These are phyloP conservation scores for Iguana delicatissima DNA, from an alignment of 2,797 vertebrate species.

Conservation along the genomic window DNA sequence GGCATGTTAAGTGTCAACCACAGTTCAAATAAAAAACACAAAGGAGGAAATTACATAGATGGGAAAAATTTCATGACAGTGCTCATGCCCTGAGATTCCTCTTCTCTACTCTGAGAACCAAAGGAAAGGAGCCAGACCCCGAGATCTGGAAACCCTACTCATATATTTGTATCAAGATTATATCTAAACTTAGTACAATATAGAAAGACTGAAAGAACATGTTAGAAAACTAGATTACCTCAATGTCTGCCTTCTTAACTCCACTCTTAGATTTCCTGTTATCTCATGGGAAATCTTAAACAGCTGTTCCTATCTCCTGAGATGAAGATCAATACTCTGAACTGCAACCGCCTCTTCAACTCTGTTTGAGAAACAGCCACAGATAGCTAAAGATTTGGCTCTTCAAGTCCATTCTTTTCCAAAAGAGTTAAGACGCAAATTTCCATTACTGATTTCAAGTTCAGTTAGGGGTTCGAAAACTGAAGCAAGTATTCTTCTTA, in stretches of 20 bases:
- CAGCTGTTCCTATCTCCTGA: background rate
- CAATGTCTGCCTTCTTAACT: background rate
- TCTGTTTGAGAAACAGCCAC: background rate
- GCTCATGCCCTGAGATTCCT: too few relatives aligned
- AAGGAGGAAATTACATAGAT: too few relatives aligned
- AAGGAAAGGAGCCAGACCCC: too few relatives aligned
- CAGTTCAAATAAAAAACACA: too few relatives aligned
- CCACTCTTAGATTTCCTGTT: background rate
- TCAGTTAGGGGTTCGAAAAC: background rate
- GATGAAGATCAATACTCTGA: slow-evolving; percentile 9
- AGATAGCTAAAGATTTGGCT: background rate
- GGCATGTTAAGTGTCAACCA: too few relatives aligned
- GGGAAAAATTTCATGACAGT: too few relatives aligned
- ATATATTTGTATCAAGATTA: background rate
- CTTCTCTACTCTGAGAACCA: too few relatives aligned
- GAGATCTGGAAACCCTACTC: too few relatives aligned
- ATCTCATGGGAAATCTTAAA: background rate
- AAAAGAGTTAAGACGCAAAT: slow-evolving; percentile 5
- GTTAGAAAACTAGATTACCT: background rate
- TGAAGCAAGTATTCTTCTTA: background rate
- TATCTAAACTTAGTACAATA: background rate
- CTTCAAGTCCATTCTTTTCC: background rate
- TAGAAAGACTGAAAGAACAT: background rate
- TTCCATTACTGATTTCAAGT: background rate
- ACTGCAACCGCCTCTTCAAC: background rate